Base-by-base conservation (phyloP, 2,113 vertebrate genomes). In the Myocastor coypus region DNA sequence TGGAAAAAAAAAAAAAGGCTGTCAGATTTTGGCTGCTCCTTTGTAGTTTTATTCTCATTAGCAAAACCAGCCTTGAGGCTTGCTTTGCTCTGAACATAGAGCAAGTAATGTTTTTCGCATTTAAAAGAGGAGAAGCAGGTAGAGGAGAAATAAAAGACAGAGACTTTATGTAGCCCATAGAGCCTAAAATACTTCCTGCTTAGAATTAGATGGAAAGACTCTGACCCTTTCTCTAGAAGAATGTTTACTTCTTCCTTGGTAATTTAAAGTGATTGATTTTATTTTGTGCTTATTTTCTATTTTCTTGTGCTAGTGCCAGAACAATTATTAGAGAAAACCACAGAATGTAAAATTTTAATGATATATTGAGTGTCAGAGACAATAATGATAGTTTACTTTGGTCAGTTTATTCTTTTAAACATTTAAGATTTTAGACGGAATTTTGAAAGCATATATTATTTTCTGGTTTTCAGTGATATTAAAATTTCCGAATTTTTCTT, bases 221-320 rank as follows among this genome's bases (percentile, higher is more conserved):
- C 7, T 78, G 68, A 63, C 6, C 4, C 32, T 92, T 82, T 14
- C 46, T 68, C 50, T 93, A 57, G 88, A 69, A 69, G 50, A 59
- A 55, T 64, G n/a, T 8, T 66, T 84, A 73, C n/a, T 94, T 97
- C 86, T 57, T 78, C 16, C n/a, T 64, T 94, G n/a, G 42, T 34
- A 92, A 69, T 92, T 95, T 95, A 83, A 50, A 52, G 22, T 82
- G 95, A 64, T 42, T 46, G 10, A 32, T 84, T 95, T 93, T 46
- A 84, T 83, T 75, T 82, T 78, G 11, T 50, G 32, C 20, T 83
- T 71, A 34, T 92, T 96, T 91, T 37, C 37, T 83, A 61, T 87
- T 87, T 96, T 26, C 46, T 55, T 5, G 0, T 88, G 30, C 78
- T 75, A 96, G n/a, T 88, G 66, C 63, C 17, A 73, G 82, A 83